Evolutionary conservation across 2,888 invertebrate genomes (phyloP).

Genomic region (Neuroscelio doddi): DNA sequence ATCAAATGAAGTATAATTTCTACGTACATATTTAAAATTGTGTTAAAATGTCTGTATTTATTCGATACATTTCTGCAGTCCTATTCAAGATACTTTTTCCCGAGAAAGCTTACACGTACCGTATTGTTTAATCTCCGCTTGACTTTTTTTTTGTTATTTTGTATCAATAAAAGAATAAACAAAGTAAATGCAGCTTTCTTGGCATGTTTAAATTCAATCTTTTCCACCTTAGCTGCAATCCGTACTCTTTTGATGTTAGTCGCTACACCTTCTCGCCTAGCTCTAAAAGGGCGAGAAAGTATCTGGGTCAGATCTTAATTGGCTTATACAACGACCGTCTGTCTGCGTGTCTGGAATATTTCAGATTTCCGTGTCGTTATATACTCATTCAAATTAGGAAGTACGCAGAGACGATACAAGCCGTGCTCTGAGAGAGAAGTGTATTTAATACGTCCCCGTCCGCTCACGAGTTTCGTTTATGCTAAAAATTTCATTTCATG

Average conservation of each 20-base stretch:
- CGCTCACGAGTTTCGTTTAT: slow-evolving; percentile 36
- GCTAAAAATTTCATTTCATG: slow-evolving; percentile 45
- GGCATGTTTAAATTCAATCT: slow-evolving; percentile 20
- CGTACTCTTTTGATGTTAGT: slow-evolving; percentile 17
- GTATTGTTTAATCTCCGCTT: slow-evolving; percentile 4
- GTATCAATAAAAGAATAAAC: slow-evolving; percentile 17
- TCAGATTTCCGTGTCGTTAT: slow-evolving; percentile 46
- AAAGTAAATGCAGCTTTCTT: slow-evolving; percentile 19
- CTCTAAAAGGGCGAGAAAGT: slow-evolving; percentile 39
- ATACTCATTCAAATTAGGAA: slow-evolving; percentile 46
- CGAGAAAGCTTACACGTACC: too few relatives aligned
- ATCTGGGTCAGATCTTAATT: slow-evolving; percentile 60
- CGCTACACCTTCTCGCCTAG: slow-evolving; percentile 27
- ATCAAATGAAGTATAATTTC: too few relatives aligned
- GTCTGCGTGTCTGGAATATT: slow-evolving; percentile 46
- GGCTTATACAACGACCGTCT: slow-evolving; percentile 54
- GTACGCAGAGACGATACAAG: slow-evolving; percentile 30
- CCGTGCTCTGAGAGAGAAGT: slow-evolving; percentile 30
- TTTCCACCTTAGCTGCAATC: slow-evolving; percentile 26
- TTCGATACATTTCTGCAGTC: too few relatives aligned
- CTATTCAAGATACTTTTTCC: too few relatives aligned
- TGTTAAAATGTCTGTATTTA: too few relatives aligned
- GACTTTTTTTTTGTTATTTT: slow-evolving; percentile 4
- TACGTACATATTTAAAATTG: too few relatives aligned
- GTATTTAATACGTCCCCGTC: slow-evolving; percentile 34